A percentile compares a stretch with the other conserved stretches of the same genome.
Evolutionary conservation across 2,797 vertebrate genomes (phyloP).

Genomic region (Alcedo quadribrachys): DNA sequence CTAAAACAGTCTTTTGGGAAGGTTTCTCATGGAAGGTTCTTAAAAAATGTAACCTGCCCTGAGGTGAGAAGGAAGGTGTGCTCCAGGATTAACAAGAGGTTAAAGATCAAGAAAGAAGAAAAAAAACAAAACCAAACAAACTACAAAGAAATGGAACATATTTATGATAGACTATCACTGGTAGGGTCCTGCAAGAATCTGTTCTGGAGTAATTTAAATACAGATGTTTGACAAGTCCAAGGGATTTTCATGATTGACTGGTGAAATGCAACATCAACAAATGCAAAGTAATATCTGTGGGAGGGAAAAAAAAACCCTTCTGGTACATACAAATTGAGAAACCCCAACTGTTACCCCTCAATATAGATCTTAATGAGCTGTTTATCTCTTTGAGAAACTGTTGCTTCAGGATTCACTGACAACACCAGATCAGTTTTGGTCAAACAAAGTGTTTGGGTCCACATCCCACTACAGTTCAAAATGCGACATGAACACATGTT

Average conservation of each 20-base stretch:
- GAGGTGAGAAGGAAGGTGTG: not conserved
- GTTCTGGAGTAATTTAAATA: not conserved
- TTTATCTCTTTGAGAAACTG: not conserved
- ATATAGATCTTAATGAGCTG: not conserved
- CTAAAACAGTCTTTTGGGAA: not conserved
- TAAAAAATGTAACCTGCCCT: not conserved
- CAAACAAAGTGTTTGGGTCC: not conserved
- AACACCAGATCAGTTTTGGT: not conserved
- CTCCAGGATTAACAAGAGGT: not conserved
- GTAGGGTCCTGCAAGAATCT: not conserved
- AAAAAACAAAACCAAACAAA: no score
- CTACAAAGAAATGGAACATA: not conserved
- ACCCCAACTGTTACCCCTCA: not conserved
- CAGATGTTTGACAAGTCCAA: not conserved
- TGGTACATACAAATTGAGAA: not conserved
- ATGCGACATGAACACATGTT: fast-evolving
- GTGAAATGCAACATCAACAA: not conserved
- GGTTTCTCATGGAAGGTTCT: not conserved
- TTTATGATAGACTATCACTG: not conserved
- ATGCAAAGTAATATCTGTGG: not conserved
- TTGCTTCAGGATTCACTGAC: not conserved
- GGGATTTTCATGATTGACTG: not conserved
- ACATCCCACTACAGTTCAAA: not conserved
- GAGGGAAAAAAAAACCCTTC: not conserved
- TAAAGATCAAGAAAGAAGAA: not conserved